Evolutionary conservation across 2,113 vertebrate genomes (phyloP).

Genomic region (Myrmecobius fasciatus): DNA sequence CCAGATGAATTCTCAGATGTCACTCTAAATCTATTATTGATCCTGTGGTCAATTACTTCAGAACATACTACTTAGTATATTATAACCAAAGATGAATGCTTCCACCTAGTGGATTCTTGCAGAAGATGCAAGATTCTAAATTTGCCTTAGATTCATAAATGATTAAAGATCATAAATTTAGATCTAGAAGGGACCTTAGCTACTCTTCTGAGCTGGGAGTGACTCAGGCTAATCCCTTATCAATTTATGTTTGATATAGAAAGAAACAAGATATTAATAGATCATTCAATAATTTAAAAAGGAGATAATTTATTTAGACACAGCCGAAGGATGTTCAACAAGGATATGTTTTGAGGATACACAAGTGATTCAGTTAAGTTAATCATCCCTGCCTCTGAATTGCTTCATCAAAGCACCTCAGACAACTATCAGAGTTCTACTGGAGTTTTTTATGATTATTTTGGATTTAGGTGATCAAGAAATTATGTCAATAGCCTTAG

Average conservation of each 20-base stretch:
- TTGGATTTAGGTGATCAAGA: background rate
- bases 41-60: background rate
- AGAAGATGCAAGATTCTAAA: background rate
- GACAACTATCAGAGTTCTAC: background rate
- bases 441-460: background rate
- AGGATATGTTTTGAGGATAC: background rate
- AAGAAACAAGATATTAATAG: background rate
- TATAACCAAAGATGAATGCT: background rate
- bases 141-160: background rate
- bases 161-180: background rate
- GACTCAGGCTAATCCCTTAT: background rate
- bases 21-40: background rate
- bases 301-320: background rate
- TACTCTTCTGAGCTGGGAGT: background rate
- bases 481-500: background rate
- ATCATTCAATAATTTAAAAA: background rate
- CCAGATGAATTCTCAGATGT: background rate
- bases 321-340: background rate
- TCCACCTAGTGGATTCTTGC: slow-evolving; percentile 1
- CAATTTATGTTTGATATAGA: background rate
- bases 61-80: background rate
- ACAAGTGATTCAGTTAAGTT: background rate
- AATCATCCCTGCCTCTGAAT: background rate
- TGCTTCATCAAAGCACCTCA: background rate
- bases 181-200: background rate